A percentile compares a stretch with the other conserved stretches of the same genome.
phyloP scores from a whole-genome alignment of 2,888 invertebrate species.

The Rhingia campestris region DNA sequence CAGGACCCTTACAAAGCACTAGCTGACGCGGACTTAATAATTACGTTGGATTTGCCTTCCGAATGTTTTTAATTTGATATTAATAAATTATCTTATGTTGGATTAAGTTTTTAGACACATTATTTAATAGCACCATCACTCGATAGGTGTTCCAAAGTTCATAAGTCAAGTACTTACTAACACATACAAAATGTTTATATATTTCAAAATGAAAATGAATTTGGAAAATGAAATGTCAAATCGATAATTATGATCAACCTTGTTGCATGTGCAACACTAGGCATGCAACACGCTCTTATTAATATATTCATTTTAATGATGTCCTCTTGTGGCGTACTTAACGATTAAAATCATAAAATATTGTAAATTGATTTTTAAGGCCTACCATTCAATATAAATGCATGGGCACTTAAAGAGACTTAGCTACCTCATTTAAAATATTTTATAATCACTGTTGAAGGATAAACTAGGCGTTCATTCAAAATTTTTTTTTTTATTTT shows the following conservation, averaged over 20 bases:
- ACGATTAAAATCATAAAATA: conserved; percentile 14
- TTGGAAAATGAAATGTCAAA: neutral
- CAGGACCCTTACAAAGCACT: too few relatives aligned
- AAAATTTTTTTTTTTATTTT: conserved; percentile 19
- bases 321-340: conserved; percentile 2
- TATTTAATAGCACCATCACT: too few relatives aligned
- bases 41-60: too few relatives aligned
- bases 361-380: conserved; percentile 2
- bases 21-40: too few relatives aligned
- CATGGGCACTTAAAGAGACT: neutral
- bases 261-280: neutral
- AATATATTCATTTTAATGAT: neutral
- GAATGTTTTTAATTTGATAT: too few relatives aligned
- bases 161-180: too few relatives aligned
- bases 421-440: neutral
- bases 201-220: neutral
- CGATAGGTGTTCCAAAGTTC: too few relatives aligned
- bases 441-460: neutral
- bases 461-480: neutral
- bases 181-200: too few relatives aligned
- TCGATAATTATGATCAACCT: neutral
- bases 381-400: conserved; percentile 1
- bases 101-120: too few relatives aligned
- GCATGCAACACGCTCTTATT: neutral
- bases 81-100: too few relatives aligned